Evolutionary conservation across 2,797 vertebrate genomes (phyloP).

Genomic region (Protonibea diacanthus): DNA sequence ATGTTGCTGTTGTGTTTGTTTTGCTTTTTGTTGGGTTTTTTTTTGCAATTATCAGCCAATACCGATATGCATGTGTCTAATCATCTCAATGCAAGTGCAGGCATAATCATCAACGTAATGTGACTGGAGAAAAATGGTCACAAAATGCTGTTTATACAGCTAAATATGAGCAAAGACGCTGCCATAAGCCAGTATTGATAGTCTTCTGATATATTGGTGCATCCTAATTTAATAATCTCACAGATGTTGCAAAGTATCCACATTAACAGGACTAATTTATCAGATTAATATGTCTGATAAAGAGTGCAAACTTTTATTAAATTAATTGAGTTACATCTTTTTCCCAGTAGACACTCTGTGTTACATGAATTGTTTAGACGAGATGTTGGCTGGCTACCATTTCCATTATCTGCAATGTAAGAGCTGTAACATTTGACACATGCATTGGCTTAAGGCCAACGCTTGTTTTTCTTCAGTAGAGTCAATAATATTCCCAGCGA

Average conservation of each 20-base stretch:
- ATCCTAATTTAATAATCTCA: constrained; percentile 30
- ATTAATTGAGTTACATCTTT: constrained; percentile 11
- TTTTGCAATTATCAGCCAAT: neutral
- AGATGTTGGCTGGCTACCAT: constrained; percentile 26
- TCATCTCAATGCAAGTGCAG: constrained; percentile 16
- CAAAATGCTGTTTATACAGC: constrained; percentile 2
- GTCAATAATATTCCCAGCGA: constrained; percentile 73
- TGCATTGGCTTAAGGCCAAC: constrained; percentile 47
- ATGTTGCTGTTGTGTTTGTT: constrained; percentile 21
- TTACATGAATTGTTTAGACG: constrained; percentile 25
- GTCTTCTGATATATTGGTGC: constrained; percentile 15
- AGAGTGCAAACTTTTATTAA: neutral
- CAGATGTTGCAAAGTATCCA: constrained; percentile 37
- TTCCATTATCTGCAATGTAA: constrained; percentile 41
- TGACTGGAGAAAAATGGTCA: neutral
- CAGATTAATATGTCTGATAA: constrained; percentile 3
- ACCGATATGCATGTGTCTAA: constrained; percentile 19
- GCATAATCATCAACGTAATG: constrained; percentile 22
- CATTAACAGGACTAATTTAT: constrained; percentile 16
- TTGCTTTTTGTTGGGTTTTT: constrained; percentile 5
- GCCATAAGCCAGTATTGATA: constrained; percentile 9
- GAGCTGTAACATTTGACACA: constrained; percentile 36
- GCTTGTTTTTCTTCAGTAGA: constrained; percentile 57
- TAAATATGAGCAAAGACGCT: constrained; percentile 10
- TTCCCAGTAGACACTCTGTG: constrained; percentile 19